Conservation (phyloP, 2,888 invertebrate genomes). For the Himalopsyche tibetana region DNA sequence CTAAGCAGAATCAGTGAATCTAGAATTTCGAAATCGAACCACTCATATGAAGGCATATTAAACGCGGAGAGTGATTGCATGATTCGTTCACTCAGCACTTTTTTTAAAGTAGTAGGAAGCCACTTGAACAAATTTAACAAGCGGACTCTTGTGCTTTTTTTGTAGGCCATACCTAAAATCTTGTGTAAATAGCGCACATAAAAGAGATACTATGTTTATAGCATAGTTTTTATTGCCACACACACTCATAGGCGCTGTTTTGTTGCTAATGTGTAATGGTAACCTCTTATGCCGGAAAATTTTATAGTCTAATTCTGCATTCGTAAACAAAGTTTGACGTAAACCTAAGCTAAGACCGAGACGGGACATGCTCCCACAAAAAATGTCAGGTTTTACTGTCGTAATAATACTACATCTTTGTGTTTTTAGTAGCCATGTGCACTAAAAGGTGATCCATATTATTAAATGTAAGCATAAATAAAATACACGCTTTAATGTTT, state of each 20-base stretch:
- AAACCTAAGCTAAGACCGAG: constrained; percentile 7
- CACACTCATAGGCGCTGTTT: constrained; percentile 28
- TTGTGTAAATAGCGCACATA: constrained; percentile 61
- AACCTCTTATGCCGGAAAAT: constrained; percentile 52
- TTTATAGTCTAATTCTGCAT: constrained; percentile 62
- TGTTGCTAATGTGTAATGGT: constrained; percentile 51
- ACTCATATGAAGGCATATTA: constrained; percentile 13
- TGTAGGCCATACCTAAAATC: constrained; percentile 41
- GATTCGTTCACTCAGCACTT: constrained; percentile 51
- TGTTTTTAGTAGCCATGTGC: constrained; percentile 18
- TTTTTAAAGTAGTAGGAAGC: constrained; percentile 46
- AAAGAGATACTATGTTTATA: constrained; percentile 61
- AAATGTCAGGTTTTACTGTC: constrained; percentile 26
- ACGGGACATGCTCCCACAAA: constrained; percentile 21
- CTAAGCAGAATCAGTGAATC: background rate
- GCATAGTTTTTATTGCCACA: constrained; percentile 61
- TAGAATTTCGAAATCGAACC: constrained; percentile 5
- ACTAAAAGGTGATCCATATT: constrained; percentile 2
- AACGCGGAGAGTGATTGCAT: constrained; percentile 52
- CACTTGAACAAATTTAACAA: constrained; percentile 46
- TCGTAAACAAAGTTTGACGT: constrained; percentile 57
- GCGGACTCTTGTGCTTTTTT: constrained; percentile 43
- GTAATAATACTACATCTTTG: constrained; percentile 13
- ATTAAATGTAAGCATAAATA: background rate
- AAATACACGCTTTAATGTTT: no score